These are phyloP conservation scores for Diabrotica balteata DNA, from an alignment of 2,888 invertebrate genomes.

Conservation along the genomic window DNA sequence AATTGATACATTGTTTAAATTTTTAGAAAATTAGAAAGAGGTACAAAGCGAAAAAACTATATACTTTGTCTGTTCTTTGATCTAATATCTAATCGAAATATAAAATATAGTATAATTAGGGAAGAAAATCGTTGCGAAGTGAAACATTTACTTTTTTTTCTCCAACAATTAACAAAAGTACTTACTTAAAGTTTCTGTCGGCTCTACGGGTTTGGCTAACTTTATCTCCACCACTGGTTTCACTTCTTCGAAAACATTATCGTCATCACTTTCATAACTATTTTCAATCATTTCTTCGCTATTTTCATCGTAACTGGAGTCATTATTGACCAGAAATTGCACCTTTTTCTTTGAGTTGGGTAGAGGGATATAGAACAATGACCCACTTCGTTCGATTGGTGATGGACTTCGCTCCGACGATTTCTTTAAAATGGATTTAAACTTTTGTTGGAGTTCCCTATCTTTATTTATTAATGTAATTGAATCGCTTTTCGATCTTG, in stretches of 20 bases:
- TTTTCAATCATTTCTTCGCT: constrained; percentile 13
- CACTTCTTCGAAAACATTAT: constrained; percentile 37
- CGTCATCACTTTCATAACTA: constrained; percentile 28
- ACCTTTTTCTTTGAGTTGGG: constrained; percentile 69
- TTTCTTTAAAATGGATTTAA: constrained; percentile 67
- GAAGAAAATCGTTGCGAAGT: too few relatives aligned
- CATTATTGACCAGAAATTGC: constrained; percentile 75
- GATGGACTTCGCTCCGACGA: constrained; percentile 56
- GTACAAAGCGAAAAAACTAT: too few relatives aligned
- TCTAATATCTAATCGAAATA: too few relatives aligned
- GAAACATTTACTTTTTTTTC: too few relatives aligned
- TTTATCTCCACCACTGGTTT: too few relatives aligned
- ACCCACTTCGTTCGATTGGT: constrained; percentile 56
- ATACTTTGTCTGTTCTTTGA: too few relatives aligned
- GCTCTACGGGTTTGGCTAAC: too few relatives aligned
- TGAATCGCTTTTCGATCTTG: constrained; percentile 33
- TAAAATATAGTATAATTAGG: too few relatives aligned
- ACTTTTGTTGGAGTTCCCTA: constrained; percentile 49
- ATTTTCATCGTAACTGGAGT: constrained; percentile 40
- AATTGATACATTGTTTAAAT: too few relatives aligned
- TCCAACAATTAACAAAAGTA: too few relatives aligned
- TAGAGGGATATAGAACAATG: constrained; percentile 72
- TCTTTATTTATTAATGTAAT: constrained; percentile 41
- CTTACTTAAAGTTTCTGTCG: too few relatives aligned
- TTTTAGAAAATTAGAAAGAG: too few relatives aligned